Conservation (phyloP, 30 jellyfish, hydroid and myxozoan species). For the Hydractinia symbiolongicarpus region DNA sequence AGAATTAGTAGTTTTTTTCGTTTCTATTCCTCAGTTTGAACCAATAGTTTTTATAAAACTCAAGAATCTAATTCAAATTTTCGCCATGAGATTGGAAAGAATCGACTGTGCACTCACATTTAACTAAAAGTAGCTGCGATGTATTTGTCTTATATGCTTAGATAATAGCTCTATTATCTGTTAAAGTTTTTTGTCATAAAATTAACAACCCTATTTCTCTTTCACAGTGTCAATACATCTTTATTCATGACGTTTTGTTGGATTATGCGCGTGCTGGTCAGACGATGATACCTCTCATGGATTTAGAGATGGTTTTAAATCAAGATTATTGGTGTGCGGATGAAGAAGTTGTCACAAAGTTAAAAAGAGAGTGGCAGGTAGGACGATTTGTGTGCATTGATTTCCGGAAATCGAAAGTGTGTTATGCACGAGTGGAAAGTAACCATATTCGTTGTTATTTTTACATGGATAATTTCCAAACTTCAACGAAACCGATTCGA, state of each 20-base stretch:
- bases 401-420: not conserved
- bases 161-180: not conserved
- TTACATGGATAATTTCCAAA: too few relatives aligned
- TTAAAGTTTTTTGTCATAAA: not conserved
- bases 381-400: not conserved
- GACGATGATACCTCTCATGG: constrained; percentile 59
- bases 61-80: too few relatives aligned
- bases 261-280: constrained; percentile 72
- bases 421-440: too few relatives aligned
- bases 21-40: too few relatives aligned
- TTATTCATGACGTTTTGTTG: constrained; percentile 74
- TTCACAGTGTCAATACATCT: constrained; percentile 63
- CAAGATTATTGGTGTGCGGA: constrained; percentile 31
- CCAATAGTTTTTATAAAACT: too few relatives aligned
- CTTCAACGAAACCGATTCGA: too few relatives aligned
- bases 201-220: not conserved
- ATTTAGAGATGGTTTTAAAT: constrained; percentile 37
- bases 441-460: too few relatives aligned
- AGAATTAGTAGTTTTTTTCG: too few relatives aligned
- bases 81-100: too few relatives aligned
- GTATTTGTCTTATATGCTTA: not conserved
- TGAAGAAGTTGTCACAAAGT: not conserved
- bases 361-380: constrained; percentile 42
- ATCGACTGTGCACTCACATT: too few relatives aligned
- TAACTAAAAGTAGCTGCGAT: too few relatives aligned